phyloP scores from a whole-genome alignment of 2,113 vertebrate species.

The Maccullochella peelii region DNA sequence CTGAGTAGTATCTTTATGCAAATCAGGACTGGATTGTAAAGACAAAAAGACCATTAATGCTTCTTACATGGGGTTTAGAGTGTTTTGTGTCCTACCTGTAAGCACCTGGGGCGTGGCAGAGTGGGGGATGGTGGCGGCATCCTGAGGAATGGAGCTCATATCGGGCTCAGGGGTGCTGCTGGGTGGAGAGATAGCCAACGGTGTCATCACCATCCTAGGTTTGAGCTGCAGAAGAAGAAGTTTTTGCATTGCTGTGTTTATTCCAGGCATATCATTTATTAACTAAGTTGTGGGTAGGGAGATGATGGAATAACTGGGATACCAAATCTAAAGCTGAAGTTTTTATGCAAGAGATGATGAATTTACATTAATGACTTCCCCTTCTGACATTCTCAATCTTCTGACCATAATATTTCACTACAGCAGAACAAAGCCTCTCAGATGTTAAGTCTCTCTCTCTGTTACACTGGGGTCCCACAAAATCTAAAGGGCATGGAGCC shows the following conservation, averaged over 20 bases:
- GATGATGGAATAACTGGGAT: not conserved
- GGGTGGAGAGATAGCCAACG: slow-evolving; percentile 91
- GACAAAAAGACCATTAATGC: not conserved
- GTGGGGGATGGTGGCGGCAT: slow-evolving; percentile 92
- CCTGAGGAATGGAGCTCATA: slow-evolving; percentile 94
- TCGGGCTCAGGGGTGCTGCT: slow-evolving; percentile 93
- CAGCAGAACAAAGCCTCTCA: slow-evolving; percentile 40
- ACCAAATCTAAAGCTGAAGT: not conserved
- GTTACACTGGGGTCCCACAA: slow-evolving; percentile 43
- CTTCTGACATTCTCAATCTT: not conserved
- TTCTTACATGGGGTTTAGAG: not conserved
- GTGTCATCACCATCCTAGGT: slow-evolving; percentile 92
- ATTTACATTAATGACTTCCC: not conserved
- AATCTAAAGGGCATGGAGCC: slow-evolving; percentile 55
- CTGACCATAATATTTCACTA: not conserved
- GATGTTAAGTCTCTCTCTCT: slow-evolving; percentile 35
- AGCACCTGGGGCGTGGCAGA: slow-evolving; percentile 89
- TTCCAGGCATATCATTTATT: slow-evolving; percentile 21
- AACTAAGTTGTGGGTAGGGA: not conserved
- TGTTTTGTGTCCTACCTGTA: slow-evolving; percentile 86
- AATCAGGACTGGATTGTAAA: not conserved
- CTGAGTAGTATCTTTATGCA: too few relatives aligned
- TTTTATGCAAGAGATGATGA: not conserved
- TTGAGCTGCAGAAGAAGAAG: slow-evolving; percentile 88
- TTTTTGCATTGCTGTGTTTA: slow-evolving; percentile 13